Evolutionary conservation across 2,797 vertebrate genomes (phyloP), one percentile per base, ranked within the genome.

Genomic region (Eulemur coronatus): DNA sequence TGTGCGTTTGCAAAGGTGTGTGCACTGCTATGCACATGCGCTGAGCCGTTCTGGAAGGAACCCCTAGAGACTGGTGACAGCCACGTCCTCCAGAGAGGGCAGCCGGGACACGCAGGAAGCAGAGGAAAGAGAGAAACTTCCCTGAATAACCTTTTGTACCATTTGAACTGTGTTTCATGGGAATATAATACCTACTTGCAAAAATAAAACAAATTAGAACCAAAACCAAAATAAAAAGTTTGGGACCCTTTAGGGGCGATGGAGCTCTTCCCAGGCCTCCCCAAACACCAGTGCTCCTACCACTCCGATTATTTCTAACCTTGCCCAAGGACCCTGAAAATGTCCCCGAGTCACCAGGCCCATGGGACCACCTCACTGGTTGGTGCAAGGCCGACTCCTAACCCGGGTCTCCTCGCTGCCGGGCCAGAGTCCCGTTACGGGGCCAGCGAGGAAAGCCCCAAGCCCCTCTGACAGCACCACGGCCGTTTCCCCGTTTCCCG

Each of bases 361-460:
- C 2, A 0, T 1, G 76, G n/a, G 61, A 28, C n/a, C 30, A 7
- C 20, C 72, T 46, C 46, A 1, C 41, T 22, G 38, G 35, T 15
- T 20, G n/a, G 14, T 4, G 18, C 50, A 13, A 87, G 91, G 41
- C 12, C 0, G 2, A 41, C 43, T 50, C 48, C 70, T 22, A 1
- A 17, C 0, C 0, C 20, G 0, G 0, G 0, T 59, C 35, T 81
- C 79, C 84, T 35, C 28, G 4, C n/a, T 15, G 41, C 26, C 30
- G 11, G 52, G 55, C 57, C 26, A 35, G 87, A 33, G 33, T 22
- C 70, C 57, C 17, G 2, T 11, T 11, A 2, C 0, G 15, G 57
- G 38, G 91, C 81, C 33, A 2, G 43, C 1, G 11, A 12, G 67
- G 86, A 18, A 18, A 7, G n/a, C 22, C 2, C 78, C 5, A 0